Conservation (phyloP, 2,113 vertebrate species). For the Rafetus swinhoei region DNA sequence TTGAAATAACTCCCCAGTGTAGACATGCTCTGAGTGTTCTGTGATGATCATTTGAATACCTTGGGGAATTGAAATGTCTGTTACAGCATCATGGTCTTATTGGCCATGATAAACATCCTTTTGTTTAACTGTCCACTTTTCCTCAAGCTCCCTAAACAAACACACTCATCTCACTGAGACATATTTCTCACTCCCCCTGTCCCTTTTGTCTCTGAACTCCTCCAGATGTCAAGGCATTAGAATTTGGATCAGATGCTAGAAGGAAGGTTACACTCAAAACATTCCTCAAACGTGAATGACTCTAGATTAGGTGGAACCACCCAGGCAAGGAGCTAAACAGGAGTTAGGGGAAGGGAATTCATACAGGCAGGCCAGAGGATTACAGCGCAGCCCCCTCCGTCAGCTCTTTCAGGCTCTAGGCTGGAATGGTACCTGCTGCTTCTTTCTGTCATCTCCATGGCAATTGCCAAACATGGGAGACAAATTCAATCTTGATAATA, state of each 20-base stretch:
- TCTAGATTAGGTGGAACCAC: fast-evolving
- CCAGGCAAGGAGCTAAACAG: not conserved
- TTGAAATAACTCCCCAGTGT: no score
- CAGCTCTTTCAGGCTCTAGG: not conserved
- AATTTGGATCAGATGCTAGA: not conserved
- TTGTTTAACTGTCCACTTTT: not conserved
- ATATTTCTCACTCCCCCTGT: not conserved
- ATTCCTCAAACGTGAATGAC: not conserved
- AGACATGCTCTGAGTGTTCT: not conserved
- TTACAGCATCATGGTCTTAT: not conserved
- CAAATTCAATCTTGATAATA: slow-evolving; percentile 22
- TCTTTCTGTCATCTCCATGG: not conserved
- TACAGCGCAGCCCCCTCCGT: slow-evolving; percentile 12
- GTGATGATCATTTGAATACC: not conserved
- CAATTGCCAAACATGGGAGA: not conserved
- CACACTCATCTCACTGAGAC: not conserved
- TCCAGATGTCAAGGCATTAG: not conserved
- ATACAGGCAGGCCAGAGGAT: not conserved
- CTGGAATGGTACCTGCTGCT: not conserved
- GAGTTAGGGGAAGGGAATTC: not conserved
- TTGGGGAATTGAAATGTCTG: not conserved
- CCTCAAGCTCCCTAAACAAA: not conserved
- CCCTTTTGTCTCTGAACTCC: not conserved
- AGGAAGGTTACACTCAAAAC: not conserved
- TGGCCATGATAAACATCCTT: not conserved